phyloP scores from a whole-genome alignment of 2,888 invertebrate species.

The Lissocephala sabroskyi region DNA sequence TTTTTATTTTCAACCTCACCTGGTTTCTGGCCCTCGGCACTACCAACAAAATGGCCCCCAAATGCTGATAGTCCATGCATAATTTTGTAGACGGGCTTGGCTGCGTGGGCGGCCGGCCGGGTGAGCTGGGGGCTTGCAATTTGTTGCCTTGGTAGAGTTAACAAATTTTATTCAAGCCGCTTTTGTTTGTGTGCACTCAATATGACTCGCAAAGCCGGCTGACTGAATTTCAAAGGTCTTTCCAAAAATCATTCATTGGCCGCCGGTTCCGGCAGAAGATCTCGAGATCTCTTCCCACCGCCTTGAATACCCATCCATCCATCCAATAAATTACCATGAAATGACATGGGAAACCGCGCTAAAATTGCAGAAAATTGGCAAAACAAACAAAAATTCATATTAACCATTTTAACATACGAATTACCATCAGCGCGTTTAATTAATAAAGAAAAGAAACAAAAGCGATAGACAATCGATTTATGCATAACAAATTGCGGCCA shows the following conservation, averaged over 20 bases:
- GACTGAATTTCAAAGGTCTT: too few relatives aligned
- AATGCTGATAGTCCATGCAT: too few relatives aligned
- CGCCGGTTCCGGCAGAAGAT: too few relatives aligned
- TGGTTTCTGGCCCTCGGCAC: too few relatives aligned
- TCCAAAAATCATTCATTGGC: too few relatives aligned
- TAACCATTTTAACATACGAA: constrained; percentile 34
- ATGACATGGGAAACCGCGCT: constrained; percentile 49
- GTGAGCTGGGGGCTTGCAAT: constrained; percentile 34
- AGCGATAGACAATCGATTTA: constrained; percentile 43
- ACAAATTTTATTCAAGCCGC: constrained; percentile 41
- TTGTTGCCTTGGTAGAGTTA: constrained; percentile 47
- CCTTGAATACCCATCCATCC: too few relatives aligned
- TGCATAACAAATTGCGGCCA: constrained; percentile 44
- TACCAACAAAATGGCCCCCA: too few relatives aligned
- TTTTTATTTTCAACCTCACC: constrained; percentile 16
- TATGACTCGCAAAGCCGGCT: too few relatives aligned
- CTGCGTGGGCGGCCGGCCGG: too few relatives aligned
- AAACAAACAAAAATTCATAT: constrained; percentile 32
- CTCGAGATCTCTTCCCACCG: too few relatives aligned
- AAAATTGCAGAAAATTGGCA: constrained; percentile 24
- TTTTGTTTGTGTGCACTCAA: constrained; percentile 56
- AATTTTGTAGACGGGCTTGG: too few relatives aligned
- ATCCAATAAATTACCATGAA: constrained; percentile 46
- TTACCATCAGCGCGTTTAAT: constrained; percentile 50
- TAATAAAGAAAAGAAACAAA: constrained; percentile 48